A percentile compares a stretch with the other conserved stretches of the same genome.
Evolutionary conservation across 2,113 vertebrate species (phyloP).

Genomic region (Laticauda laticaudata): DNA sequence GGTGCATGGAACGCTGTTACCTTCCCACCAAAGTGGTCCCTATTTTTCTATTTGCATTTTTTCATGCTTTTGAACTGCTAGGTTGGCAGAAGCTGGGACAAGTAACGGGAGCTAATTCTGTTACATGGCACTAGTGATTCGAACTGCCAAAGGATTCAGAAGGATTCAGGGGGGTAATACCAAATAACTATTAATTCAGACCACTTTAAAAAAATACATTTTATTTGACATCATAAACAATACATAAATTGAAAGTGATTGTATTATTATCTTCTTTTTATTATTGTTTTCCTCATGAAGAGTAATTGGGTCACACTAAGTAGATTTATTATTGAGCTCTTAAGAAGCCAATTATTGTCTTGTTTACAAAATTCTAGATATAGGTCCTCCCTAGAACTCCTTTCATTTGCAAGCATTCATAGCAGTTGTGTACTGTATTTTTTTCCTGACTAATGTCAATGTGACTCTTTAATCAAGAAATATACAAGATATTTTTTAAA

Average conservation of each 20-base stretch:
- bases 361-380: background rate
- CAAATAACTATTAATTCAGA: background rate
- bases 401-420: background rate
- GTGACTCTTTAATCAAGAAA: background rate
- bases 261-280: slow-evolving; percentile 11
- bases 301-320: background rate
- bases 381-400: background rate
- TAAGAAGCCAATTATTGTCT: background rate
- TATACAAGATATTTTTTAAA: background rate
- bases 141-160: no score
- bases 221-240: slow-evolving; percentile 25
- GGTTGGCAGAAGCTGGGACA: no score
- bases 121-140: no score
- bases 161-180: background rate
- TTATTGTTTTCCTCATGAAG: slow-evolving; percentile 6
- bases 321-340: background rate
- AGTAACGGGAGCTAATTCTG: no score
- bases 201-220: slow-evolving; percentile 20
- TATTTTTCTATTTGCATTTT: no score
- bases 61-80: no score
- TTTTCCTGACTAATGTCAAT: background rate
- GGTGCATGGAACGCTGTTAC: no score
- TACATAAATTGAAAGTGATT: background rate
- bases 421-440: background rate
- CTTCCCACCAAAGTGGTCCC: no score